These are phyloP conservation scores for Pogoniulus pusillus DNA, from an alignment of 2,797 vertebrate genomes.

Conservation along the genomic window DNA sequence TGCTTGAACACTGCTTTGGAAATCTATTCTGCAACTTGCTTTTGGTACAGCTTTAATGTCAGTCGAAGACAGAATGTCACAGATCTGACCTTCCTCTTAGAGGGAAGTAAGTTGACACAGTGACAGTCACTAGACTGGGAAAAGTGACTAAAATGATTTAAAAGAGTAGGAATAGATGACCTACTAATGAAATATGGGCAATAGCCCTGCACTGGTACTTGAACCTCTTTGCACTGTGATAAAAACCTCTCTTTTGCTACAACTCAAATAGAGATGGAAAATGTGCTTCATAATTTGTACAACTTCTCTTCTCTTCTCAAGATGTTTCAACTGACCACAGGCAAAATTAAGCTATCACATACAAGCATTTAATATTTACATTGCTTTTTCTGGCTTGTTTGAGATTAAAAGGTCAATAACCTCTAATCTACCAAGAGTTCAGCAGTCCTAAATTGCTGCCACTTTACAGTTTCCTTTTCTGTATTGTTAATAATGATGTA, in stretches of 20 bases:
- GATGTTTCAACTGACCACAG: background rate
- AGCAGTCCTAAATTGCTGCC: background rate
- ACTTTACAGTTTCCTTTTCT: background rate
- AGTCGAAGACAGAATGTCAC: background rate
- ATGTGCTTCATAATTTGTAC: background rate
- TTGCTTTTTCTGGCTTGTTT: background rate
- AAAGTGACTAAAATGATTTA: background rate
- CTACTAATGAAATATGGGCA: background rate
- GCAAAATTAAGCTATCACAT: background rate
- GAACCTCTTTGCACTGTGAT: background rate
- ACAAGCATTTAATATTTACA: background rate
- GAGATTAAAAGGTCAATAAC: background rate
- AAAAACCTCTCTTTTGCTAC: background rate
- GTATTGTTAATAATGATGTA: background rate
- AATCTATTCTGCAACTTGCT: background rate
- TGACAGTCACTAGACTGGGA: background rate
- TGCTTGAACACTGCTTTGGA: background rate
- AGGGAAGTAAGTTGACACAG: background rate
- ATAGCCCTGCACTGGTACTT: background rate
- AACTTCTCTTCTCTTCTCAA: background rate
- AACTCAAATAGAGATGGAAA: background rate
- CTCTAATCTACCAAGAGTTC: background rate
- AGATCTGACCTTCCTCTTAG: background rate
- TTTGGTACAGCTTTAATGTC: background rate
- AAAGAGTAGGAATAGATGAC: background rate